Conservation (phyloP, 2,113 vertebrate species). For the Canis aureus region DNA sequence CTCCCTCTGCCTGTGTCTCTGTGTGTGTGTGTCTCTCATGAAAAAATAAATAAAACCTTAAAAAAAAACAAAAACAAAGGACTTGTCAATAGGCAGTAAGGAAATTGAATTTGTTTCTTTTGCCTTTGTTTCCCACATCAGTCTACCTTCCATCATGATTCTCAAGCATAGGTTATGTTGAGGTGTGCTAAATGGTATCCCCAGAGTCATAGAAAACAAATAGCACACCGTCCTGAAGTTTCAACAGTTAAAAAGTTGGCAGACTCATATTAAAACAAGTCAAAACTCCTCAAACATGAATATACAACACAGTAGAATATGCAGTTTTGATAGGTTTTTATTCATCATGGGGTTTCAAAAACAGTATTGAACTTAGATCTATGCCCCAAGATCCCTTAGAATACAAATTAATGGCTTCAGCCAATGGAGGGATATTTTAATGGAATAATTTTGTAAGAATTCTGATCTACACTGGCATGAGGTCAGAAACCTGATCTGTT, state of each 20-base stretch:
- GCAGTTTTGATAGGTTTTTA: background rate
- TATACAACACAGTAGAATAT: background rate
- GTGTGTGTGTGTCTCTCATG: too few relatives aligned
- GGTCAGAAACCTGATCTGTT: background rate
- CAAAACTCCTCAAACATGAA: background rate
- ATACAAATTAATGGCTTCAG: background rate
- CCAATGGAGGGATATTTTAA: background rate
- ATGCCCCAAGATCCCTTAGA: background rate
- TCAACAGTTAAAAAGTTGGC: background rate
- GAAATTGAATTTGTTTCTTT: background rate
- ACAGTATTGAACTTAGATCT: background rate
- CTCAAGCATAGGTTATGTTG: background rate
- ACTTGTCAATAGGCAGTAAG: background rate
- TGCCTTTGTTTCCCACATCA: background rate
- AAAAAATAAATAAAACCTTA: too few relatives aligned
- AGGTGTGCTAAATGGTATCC: background rate
- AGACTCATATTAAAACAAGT: background rate
- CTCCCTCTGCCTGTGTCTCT: too few relatives aligned
- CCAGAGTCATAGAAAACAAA: background rate
- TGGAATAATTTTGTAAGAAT: background rate
- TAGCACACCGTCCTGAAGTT: background rate
- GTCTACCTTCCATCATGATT: background rate
- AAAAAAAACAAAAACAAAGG: too few relatives aligned
- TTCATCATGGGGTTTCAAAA: conserved; percentile 32
- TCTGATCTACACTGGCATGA: background rate